A percentile compares a stretch with the other conserved stretches of the same genome.
These are phyloP conservation scores for Phymatocera aterrima DNA, from an alignment of 2,888 invertebrate genomes.

Conservation along the genomic window DNA sequence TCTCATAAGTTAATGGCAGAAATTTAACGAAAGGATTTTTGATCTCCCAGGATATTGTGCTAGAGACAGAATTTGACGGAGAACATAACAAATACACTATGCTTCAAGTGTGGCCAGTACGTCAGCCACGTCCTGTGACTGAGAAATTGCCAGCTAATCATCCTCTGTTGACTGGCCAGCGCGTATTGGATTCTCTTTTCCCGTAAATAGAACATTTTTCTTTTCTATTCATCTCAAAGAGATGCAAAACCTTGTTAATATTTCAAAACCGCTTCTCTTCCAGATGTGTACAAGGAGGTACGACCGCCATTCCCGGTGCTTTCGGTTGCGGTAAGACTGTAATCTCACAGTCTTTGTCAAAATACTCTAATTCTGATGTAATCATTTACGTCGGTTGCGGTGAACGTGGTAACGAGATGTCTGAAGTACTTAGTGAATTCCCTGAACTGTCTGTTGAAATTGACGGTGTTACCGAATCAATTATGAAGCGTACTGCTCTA, in stretches of 20 bases:
- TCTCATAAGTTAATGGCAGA: neutral
- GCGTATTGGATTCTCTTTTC: slow-evolving; percentile 98
- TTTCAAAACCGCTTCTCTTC: slow-evolving; percentile 30
- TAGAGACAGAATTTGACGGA: slow-evolving; percentile 99
- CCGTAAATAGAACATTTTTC: slow-evolving; percentile 81
- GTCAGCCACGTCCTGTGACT: slow-evolving; percentile 96
- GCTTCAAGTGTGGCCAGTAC: slow-evolving; percentile 99
- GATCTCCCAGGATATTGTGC: slow-evolving; percentile 86
- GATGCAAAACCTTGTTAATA: neutral
- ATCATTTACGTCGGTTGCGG: slow-evolving; percentile 99
- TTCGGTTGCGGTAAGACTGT: slow-evolving; percentile 99
- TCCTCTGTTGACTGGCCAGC: slow-evolving; percentile 97
- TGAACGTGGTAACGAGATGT: slow-evolving; percentile 99
- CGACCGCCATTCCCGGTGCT: slow-evolving; percentile 99
- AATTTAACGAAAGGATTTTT: neutral
- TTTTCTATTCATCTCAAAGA: neutral
- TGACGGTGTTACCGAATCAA: slow-evolving; percentile 96
- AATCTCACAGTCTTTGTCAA: slow-evolving; percentile 99
- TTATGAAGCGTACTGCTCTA: slow-evolving; percentile 99
- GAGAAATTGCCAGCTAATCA: slow-evolving; percentile 99
- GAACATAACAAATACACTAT: slow-evolving; percentile 94
- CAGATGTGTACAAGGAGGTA: slow-evolving; percentile 98
- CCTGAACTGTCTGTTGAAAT: slow-evolving; percentile 98
- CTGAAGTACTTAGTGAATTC: slow-evolving; percentile 99
- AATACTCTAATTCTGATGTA: slow-evolving; percentile 99